Evolutionary conservation across 1,140 invertebrate species (phyloP), one percentile per base, ranked within the genome.

Genomic region (Drosophila mojavensis): DNA sequence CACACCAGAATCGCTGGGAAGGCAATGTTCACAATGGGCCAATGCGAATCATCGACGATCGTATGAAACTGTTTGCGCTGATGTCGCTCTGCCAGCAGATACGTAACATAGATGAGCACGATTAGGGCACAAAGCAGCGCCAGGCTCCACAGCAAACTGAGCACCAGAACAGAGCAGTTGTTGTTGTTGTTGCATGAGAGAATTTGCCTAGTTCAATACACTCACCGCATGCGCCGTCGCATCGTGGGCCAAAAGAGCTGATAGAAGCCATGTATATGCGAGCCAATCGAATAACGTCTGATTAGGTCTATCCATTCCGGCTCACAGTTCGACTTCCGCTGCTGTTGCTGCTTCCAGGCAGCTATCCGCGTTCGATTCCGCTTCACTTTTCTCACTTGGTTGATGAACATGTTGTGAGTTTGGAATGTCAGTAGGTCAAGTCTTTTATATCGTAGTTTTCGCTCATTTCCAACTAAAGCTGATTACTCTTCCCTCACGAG

Each of bases 1-100:
- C 91, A 92, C 5, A 92, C 81, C 0, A 91, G 58, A 11, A 92
- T 39, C 28, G 84, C 82, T 0, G 91, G 91, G 55, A 91, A 92
- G 9, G 83, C 51, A 28, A 92, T 80, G 15, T 78, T 70, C 5
- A 26, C 26, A 1, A 92, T 75, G n/a, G 91, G 78, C 50, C 67
- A 76, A 41, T 71, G 75, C 0, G 80, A 67, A 4, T 75, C 28
- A 2, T 79, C 79, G 5, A 92, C 61, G 0, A 82, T 64, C 0
- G 91, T 92, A 28, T 84, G 56, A 10, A 92, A 82, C 39, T 78
- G 81, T 20, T 78, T 72, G 11, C 63, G 71, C 10, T 78, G 62
- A 47, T 75, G 80, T 0, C 85, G 80, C 20, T 79, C 56, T 0
- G 47, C 77, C 30, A 91, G 10, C 26, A 83, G n/a, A 55, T 78